These are phyloP conservation scores for Lithobates sylvaticus DNA, from an alignment of 2,797 vertebrate genomes.

Conservation along the genomic window DNA sequence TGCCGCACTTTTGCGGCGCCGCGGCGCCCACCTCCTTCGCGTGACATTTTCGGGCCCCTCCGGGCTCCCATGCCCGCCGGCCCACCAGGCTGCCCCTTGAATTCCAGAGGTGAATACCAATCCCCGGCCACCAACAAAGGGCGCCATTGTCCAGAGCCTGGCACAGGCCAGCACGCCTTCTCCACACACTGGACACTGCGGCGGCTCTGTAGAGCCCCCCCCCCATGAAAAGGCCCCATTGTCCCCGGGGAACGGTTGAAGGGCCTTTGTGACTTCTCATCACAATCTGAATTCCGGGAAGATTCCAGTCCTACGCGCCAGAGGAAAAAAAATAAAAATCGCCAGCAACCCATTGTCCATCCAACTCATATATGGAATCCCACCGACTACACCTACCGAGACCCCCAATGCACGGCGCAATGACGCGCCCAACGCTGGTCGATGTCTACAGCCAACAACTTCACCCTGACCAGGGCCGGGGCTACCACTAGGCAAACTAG, in stretches of 20 bases:
- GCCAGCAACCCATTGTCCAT: not conserved
- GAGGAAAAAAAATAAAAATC: not conserved
- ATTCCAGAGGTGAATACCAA: slow-evolving; percentile 39
- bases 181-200: slow-evolving; percentile 61
- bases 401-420: not conserved
- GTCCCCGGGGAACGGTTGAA: not conserved
- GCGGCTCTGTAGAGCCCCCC: slow-evolving; percentile 67
- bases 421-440: not conserved
- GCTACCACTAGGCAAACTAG: no score
- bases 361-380: not conserved
- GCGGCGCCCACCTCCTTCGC: not conserved
- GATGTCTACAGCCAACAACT: no score
- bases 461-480: no score
- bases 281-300: slow-evolving; percentile 18
- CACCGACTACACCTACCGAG: not conserved
- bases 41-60: slow-evolving; percentile 47
- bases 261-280: slow-evolving; percentile 2
- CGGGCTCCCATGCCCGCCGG: slow-evolving; percentile 25
- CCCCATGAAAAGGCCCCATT: slow-evolving; percentile 49
- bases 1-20: not conserved
- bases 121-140: slow-evolving; percentile 35
- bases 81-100: slow-evolving; percentile 44
- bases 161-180: slow-evolving; percentile 55
- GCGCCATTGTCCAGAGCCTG: slow-evolving; percentile 59
- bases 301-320: slow-evolving; percentile 75